Evolutionary conservation across 2,113 vertebrate genomes (phyloP).

Genomic region (Okapia johnstoni): DNA sequence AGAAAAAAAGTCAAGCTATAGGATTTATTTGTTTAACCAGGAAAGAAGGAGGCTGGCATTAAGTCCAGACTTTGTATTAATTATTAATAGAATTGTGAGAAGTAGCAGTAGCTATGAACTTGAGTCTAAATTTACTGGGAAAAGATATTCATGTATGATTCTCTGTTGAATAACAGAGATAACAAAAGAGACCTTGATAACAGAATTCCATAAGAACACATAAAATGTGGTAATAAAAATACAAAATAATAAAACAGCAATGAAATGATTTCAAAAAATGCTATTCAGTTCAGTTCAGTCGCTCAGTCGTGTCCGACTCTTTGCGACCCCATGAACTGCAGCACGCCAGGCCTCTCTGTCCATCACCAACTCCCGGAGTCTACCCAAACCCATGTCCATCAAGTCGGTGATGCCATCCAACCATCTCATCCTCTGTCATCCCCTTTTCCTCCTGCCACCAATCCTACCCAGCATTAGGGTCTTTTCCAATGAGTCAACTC

Average conservation of each 20-base stretch:
- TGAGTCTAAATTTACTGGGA: not conserved
- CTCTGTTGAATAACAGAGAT: not conserved
- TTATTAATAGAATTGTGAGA: not conserved
- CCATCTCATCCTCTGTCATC: too few species aligned
- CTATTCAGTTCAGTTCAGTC: too few species aligned
- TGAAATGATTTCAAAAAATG: not conserved
- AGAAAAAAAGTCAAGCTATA: not conserved
- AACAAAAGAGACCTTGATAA: not conserved
- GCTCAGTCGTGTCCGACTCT: too few species aligned
- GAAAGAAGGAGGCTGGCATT: not conserved
- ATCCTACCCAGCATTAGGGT: too few species aligned
- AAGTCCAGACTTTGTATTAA: conserved; percentile 8
- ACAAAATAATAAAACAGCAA: not conserved
- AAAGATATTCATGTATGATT: not conserved
- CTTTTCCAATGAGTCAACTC: too few species aligned
- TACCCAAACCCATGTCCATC: too few species aligned
- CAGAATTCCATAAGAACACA: not conserved
- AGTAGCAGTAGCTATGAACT: not conserved
- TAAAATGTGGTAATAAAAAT: not conserved
- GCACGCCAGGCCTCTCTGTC: too few species aligned
- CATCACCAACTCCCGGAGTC: too few species aligned
- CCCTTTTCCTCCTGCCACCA: too few species aligned
- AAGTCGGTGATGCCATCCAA: too few species aligned
- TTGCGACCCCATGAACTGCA: too few species aligned
- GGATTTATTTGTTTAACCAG: not conserved